These are phyloP conservation scores for Galeruca laticollis DNA, from an alignment of 2,888 invertebrate species.

Conservation along the genomic window DNA sequence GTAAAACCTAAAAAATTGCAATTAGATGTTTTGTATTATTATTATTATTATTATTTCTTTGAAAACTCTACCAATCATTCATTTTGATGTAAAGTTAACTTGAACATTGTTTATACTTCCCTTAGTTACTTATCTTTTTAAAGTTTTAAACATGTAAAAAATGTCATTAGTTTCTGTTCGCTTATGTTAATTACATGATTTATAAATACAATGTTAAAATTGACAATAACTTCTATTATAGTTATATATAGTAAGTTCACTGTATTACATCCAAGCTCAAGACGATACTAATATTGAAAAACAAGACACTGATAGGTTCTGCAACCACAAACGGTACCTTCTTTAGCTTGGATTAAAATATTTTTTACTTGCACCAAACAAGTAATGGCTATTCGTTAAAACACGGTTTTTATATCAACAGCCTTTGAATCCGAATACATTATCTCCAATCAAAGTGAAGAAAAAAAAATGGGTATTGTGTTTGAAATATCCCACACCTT, in stretches of 20 bases:
- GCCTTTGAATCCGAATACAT: too few species aligned
- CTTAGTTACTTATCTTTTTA: constrained; percentile 12
- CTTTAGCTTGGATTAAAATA: constrained; percentile 33
- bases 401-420: background rate
- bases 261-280: constrained; percentile 26
- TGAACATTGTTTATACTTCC: background rate
- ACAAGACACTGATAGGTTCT: constrained; percentile 16
- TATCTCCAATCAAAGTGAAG: too few species aligned
- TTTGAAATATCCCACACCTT: too few species aligned
- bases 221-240: constrained; percentile 14
- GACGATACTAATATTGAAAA: constrained; percentile 20
- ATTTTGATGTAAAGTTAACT: background rate
- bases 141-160: background rate
- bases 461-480: too few species aligned
- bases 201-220: background rate
- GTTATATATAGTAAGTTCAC: constrained; percentile 22
- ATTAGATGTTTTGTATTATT: too few species aligned
- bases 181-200: background rate
- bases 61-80: too few species aligned
- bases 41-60: too few species aligned
- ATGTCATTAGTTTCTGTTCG: background rate
- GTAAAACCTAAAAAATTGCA: too few species aligned
- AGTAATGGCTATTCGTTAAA: background rate
- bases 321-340: constrained; percentile 16
- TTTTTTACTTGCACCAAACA: constrained; percentile 27